Evolutionary conservation across 2,888 invertebrate species (phyloP).

Genomic region (Scaptomyza polygonia): DNA sequence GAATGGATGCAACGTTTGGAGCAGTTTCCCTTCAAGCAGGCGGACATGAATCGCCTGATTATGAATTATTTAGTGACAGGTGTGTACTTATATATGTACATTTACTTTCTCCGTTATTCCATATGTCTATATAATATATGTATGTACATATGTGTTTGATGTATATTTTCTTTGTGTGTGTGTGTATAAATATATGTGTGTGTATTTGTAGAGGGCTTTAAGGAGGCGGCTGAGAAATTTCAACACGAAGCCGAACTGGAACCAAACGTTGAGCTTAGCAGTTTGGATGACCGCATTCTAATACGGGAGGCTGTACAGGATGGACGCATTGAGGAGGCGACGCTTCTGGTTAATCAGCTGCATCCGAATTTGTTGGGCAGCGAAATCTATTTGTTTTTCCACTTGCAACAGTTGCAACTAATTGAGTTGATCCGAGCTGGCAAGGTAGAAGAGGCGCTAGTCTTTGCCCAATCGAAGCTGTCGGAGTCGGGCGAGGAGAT

Average conservation of each 20-base stretch:
- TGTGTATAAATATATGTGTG: background rate
- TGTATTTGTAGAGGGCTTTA: conserved; percentile 90
- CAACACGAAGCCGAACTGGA: conserved; percentile 96
- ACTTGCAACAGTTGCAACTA: conserved; percentile 88
- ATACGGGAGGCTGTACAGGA: conserved; percentile 97
- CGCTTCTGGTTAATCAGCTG: conserved; percentile 95
- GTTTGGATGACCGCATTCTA: conserved; percentile 94
- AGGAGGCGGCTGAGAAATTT: conserved; percentile 98
- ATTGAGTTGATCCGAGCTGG: conserved; percentile 86
- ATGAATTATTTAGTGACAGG: conserved; percentile 99
- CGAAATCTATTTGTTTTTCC: conserved; percentile 97
- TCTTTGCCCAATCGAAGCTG: conserved; percentile 93
- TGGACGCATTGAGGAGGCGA: conserved; percentile 96
- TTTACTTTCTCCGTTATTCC: background rate
- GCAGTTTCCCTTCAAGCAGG: conserved; percentile 91
- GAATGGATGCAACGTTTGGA: conserved; percentile 83
- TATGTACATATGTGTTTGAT: background rate
- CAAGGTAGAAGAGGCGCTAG: conserved; percentile 92
- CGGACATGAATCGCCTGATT: conserved; percentile 97
- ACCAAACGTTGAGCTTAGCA: conserved; percentile 91
- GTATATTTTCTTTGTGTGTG: background rate
- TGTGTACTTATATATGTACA: conserved; percentile 81
- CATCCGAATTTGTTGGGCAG: conserved; percentile 98
- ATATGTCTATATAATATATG: background rate
- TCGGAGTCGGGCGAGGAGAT: conserved; percentile 93